A percentile compares a stretch with the other conserved stretches of the same genome.
phyloP scores from a whole-genome alignment of 2,888 invertebrate genomes.

The Acronicta aceris region DNA sequence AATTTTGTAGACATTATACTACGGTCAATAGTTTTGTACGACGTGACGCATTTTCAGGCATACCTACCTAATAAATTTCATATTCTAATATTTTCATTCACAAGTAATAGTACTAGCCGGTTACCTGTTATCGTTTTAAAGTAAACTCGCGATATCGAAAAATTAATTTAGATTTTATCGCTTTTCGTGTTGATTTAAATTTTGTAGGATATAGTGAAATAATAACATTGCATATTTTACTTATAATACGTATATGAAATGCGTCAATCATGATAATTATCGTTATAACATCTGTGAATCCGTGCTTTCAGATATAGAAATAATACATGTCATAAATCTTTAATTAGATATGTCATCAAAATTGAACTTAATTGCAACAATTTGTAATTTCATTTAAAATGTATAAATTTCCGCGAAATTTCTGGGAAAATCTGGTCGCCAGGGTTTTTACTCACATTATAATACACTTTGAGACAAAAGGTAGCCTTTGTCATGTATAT shows the following conservation, averaged over 20 bases:
- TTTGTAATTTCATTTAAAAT: too few species aligned
- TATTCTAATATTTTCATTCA: conserved; percentile 27
- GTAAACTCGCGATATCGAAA: conserved; percentile 37
- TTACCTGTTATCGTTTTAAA: conserved; percentile 38
- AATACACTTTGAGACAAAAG: too few species aligned
- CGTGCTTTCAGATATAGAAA: too few species aligned
- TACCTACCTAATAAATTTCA: conserved; percentile 20
- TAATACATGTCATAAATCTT: too few species aligned
- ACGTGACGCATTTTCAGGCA: conserved; percentile 13
- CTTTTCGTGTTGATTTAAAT: conserved; percentile 23
- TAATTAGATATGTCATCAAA: too few species aligned
- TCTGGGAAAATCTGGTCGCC: too few species aligned
- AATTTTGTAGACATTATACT: conserved; percentile 25
- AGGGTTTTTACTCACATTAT: too few species aligned
- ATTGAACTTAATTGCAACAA: too few species aligned
- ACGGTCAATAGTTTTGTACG: conserved; percentile 9
- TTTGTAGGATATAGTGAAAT: conserved; percentile 9
- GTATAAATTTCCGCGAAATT: too few species aligned
- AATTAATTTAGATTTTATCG: conserved; percentile 49
- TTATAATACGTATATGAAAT: background rate
- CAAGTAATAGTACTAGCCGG: conserved; percentile 17
- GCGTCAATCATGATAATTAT: background rate
- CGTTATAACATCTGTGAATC: background rate
- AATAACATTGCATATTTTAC: conserved; percentile 7
- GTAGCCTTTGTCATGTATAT: too few species aligned